Evolutionary conservation across 2,113 vertebrate genomes (phyloP).

Genomic region (Collichthys lucidus): DNA sequence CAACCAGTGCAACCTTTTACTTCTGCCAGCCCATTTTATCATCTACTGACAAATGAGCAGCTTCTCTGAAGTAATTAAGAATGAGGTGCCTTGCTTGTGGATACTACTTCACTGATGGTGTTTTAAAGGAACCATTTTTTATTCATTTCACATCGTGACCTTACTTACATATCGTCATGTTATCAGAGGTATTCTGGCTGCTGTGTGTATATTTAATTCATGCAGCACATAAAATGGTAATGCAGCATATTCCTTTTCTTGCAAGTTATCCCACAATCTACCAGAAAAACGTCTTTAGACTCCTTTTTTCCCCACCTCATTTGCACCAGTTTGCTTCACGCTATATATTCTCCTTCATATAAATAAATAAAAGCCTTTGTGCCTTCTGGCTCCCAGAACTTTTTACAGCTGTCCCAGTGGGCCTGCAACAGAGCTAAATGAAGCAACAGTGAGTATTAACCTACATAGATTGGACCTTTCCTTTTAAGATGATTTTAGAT

Average conservation of each 20-base stretch:
- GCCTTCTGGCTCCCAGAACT: conserved; percentile 74
- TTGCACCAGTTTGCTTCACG: conserved; percentile 73
- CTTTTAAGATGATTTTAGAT: conserved; percentile 75
- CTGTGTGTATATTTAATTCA: conserved; percentile 72
- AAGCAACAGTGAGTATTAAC: conserved; percentile 79
- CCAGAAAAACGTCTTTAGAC: conserved; percentile 56
- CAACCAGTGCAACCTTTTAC: conserved; percentile 56
- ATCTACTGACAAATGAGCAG: conserved; percentile 64
- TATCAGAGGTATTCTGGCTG: conserved; percentile 62
- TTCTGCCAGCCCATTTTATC: conserved; percentile 45
- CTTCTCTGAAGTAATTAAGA: conserved; percentile 67
- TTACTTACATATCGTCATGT: conserved; percentile 68
- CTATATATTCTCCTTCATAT: conserved; percentile 69
- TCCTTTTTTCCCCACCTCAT: conserved; percentile 55
- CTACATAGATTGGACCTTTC: conserved; percentile 77
- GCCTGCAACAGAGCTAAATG: conserved; percentile 73
- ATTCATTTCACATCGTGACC: conserved; percentile 65
- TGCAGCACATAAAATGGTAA: conserved; percentile 69
- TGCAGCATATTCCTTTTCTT: conserved; percentile 52
- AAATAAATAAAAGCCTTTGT: conserved; percentile 80
- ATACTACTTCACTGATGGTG: conserved; percentile 38
- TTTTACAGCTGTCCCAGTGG: conserved; percentile 69
- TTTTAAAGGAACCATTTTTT: conserved; percentile 44
- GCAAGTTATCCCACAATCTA: conserved; percentile 56
- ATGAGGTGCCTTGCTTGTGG: conserved; percentile 71